Evolutionary conservation across 2,888 invertebrate genomes (phyloP), one percentile per base, ranked within the genome.

Genomic region (Torymus aiolomorphi): DNA sequence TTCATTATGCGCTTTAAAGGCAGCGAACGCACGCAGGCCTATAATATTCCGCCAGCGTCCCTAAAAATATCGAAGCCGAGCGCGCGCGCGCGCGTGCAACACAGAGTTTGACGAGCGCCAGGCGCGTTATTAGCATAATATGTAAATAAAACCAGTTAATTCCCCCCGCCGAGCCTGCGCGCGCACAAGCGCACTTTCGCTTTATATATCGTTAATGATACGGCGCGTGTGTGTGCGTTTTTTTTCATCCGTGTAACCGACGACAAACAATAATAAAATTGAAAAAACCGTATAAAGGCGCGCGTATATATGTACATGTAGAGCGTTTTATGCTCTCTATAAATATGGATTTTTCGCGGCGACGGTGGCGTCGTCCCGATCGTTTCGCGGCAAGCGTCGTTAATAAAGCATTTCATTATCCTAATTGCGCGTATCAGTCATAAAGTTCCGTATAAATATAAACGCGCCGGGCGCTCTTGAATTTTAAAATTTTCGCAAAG

Each of bases 101-200:
- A 8, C 10, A 31, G 13, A 67, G 74, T 78, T 81, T 81, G 78
- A 75, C 66, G 75, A 81, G 69, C 57, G 3, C n/a, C 31, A 31
- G 20, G 18, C 62, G 42, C 42, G 42, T 42, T 42, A 75, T 81
- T 72, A 75, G 71, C 80, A 71, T 81, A 78, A 81, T 78, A 81
- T 78, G 80, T 78, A 75, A 81, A 78, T 81, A 75, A 81, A 78
- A 78, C 78, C 80, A 78, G 80, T 75, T 78, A 72, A 81, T 81
- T 81, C 31, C 65, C 59, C 20, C 31, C 65, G 54, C 20, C 2
- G n/a, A n/a, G n/a, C n/a, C n/a, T n/a, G 67, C 61, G 54, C 20
- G 49, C 2, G 51, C 24, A n/a, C 57, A 20, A 24, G 56, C 61
- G 51, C 75, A 66, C 75, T 80, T 71, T 69, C 57, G 76, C 69